Evolutionary conservation across 2,797 vertebrate species (phyloP), one percentile per base, ranked within the genome.

Genomic region (Antrozous pallidus): DNA sequence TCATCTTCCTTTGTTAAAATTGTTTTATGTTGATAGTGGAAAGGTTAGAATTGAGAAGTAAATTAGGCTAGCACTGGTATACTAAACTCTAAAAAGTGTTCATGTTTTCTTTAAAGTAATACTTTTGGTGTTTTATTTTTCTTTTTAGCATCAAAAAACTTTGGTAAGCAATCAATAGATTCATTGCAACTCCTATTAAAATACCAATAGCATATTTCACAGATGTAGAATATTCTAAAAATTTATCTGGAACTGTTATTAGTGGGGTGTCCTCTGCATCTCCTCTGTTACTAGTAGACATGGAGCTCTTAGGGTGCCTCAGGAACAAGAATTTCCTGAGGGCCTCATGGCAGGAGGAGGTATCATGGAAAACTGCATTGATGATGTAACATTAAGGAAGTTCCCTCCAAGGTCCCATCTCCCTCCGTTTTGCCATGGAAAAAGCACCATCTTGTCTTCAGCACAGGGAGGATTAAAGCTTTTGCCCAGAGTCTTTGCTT

Each of bases 1-100:
- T 93, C 26, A 85, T 47, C 36, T 94, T 71, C 49, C 31, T 65
- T 86, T 86, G 82, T 58, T 90, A 93, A 91, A 94, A 79, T 3
- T 26, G 16, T 36, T 81, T 24, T 38, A 42, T 69, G 24, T 84
- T 82, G 26, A 51, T 54, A 79, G 54, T 77, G n/a, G 33, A 87
- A 90, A 93, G 42, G 24, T 33, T 80, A 24, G 3, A 86, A 61
- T 78, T 95, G 78, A 88, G 22, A 89, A 82, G 9, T 91, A 81
- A 88, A 69, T 10, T 36, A 7, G 26, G 20, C 26, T 63, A 49
- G 10, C 0, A 20, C 45, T 88, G 24, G 9, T 45, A 3, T 71
- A 65, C 9, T 65, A 56, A 89, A 88, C 28, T 82, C 13, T 81
- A 8, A 77, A 80, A 16, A 40, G 14, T 8, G 38, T 90, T 77